Base-by-base conservation (phyloP, 2,888 invertebrate genomes). In the Heliconius ismenius region DNA sequence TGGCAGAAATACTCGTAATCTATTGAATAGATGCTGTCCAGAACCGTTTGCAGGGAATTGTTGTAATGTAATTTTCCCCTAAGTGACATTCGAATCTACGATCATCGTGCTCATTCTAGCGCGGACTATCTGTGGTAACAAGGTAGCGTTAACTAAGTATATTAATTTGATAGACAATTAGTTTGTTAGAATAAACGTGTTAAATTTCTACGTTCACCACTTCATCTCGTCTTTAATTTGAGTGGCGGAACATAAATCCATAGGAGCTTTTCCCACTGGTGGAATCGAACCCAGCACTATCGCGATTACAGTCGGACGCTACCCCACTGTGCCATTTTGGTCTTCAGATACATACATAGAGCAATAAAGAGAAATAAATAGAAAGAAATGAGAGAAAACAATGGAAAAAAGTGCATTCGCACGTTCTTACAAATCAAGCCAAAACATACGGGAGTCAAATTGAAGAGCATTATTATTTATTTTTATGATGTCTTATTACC, bases 401-500 rank as follows among this genome's bases (percentile, higher is more conserved):
- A 83, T 82, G 81, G 84, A 82, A 85, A 81, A 83, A 85, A 85
- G 82, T 86, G 87, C 87, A 89, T 87, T 88, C 11, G n/a, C 87
- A 84, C 85, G 87, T 85, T 85, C 83, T 86, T 84, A 86, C 85
- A 85, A 86, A 83, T 84, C 84, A 87, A 82, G 82, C 81, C 81
- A 81, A 81, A 15, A 67, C 81, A 81, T 83, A 81, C 88, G 85
- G 85, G 32, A 89, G 92, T 90, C 91, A 92, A 92, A 89, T 86
- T 86, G 83, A 87, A 86, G 83, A 86, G 3, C 85, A 84, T 86
- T 87, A 89, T 88, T 88, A 89, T 91, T 89, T 88, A 88, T 89
- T 87, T 73, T 85, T 89, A 86, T 84, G 87, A 89, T 86, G 85
- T 86, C 91, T 90, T 91, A 89, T 92, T 92, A 91, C 86, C 83